phyloP scores from a whole-genome alignment of 2,113 vertebrate species.

The Lota lota region DNA sequence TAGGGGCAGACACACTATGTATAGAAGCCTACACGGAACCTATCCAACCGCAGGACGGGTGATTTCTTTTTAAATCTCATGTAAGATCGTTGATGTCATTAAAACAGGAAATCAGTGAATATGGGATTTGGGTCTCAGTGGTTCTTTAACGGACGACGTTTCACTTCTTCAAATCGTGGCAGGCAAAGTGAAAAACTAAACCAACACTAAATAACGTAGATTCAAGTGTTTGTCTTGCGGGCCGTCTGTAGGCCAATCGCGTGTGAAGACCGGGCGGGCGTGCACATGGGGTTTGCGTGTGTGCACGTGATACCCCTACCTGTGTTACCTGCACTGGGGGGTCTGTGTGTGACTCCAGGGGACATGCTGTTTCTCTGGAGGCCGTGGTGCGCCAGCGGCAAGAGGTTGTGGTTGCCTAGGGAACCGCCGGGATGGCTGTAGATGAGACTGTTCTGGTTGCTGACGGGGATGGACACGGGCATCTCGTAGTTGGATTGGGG shows the following conservation, averaged over 20 bases:
- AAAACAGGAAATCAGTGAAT: slow-evolving; percentile 13
- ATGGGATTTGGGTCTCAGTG: not conserved
- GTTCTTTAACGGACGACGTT: not conserved
- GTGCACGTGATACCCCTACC: slow-evolving; percentile 56
- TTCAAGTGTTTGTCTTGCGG: too few relatives aligned
- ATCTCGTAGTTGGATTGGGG: slow-evolving; percentile 97
- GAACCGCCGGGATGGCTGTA: slow-evolving; percentile 94
- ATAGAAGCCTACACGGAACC: slow-evolving; percentile 42
- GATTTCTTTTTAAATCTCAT: slow-evolving; percentile 20
- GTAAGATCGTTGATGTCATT: slow-evolving; percentile 36
- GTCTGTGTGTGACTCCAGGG: slow-evolving; percentile 93
- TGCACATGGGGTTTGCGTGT: slow-evolving; percentile 28
- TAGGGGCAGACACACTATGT: slow-evolving; percentile 37
- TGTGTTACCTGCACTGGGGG: slow-evolving; percentile 97
- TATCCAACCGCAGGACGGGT: slow-evolving; percentile 15
- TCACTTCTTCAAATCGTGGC: not conserved
- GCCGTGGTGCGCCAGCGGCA: slow-evolving; percentile 94
- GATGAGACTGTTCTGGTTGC: slow-evolving; percentile 94
- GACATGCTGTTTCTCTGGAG: slow-evolving; percentile 99
- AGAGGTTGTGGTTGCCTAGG: slow-evolving; percentile 94
- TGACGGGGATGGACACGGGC: slow-evolving; percentile 97
- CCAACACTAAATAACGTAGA: too few relatives aligned
- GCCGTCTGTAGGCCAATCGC: not conserved
- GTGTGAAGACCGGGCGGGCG: not conserved
- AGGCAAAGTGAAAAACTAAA: too few relatives aligned